phyloP scores from a whole-genome alignment of 2,888 invertebrate genomes.

The Lobophora halterata region DNA sequence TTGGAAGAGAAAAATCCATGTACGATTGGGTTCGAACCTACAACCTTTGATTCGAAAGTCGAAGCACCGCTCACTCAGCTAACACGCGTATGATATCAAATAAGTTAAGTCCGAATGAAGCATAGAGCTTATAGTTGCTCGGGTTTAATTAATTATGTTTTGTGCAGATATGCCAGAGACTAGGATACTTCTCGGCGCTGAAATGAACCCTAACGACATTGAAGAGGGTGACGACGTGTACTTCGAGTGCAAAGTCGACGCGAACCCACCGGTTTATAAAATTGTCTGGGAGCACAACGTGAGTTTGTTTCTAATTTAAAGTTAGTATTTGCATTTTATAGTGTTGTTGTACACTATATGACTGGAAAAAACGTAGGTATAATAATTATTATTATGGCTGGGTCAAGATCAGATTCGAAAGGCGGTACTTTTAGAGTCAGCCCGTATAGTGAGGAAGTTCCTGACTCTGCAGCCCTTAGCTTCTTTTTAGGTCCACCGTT shows the following conservation, averaged over 20 bases:
- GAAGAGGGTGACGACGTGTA: constrained; percentile 78
- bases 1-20: too few species aligned
- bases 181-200: constrained; percentile 67
- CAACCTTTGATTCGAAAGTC: too few species aligned
- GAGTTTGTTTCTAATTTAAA: constrained; percentile 41
- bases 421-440: too few species aligned
- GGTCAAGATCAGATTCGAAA: too few species aligned
- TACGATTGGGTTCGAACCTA: too few species aligned
- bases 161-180: constrained; percentile 67
- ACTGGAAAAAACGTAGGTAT: too few species aligned
- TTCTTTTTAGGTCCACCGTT: too few species aligned
- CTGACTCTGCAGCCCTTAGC: too few species aligned
- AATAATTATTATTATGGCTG: too few species aligned
- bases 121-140: constrained; percentile 15
- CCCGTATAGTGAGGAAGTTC: too few species aligned
- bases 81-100: constrained; percentile 10
- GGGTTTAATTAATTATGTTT: constrained; percentile 21
- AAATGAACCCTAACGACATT: constrained; percentile 76
- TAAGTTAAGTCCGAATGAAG: constrained; percentile 5
- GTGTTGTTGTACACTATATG: constrained; percentile 16
- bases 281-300: constrained; percentile 78
- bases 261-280: constrained; percentile 76
- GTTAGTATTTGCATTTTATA: constrained; percentile 17
- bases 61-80: too few species aligned
- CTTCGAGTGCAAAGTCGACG: constrained; percentile 72